Percentiles rank a stretch among this genome's conserved stretches.
These are phyloP conservation scores for Cecidostiba fungosa DNA, from an alignment of 2,888 invertebrate genomes.

Conservation along the genomic window DNA sequence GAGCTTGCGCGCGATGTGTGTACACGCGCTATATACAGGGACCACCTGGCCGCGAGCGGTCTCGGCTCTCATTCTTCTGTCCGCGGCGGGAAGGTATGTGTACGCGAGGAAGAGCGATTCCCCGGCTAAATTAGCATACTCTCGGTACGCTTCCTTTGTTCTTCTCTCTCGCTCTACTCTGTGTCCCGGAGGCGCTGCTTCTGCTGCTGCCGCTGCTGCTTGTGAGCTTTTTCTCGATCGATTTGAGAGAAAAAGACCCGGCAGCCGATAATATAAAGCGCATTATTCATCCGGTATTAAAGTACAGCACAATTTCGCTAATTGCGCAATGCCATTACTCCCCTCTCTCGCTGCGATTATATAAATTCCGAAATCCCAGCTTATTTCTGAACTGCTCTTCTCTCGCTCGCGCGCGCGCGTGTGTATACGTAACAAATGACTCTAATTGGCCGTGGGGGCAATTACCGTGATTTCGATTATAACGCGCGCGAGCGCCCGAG, in stretches of 20 bases:
- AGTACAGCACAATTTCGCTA: slow-evolving; percentile 27
- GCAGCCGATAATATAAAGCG: too few relatives aligned
- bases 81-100: slow-evolving; percentile 48
- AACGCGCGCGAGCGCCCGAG: slow-evolving; percentile 36
- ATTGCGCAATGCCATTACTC: slow-evolving; percentile 25
- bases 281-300: not conserved
- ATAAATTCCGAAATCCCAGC: slow-evolving; percentile 43
- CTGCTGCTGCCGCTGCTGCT: too few relatives aligned
- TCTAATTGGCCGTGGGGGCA: slow-evolving; percentile 57
- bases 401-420: not conserved
- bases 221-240: too few relatives aligned
- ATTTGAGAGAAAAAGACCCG: too few relatives aligned
- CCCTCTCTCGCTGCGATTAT: slow-evolving; percentile 22
- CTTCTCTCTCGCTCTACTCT: not conserved
- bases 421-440: slow-evolving; percentile 47
- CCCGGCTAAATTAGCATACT: slow-evolving; percentile 71
- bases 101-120: slow-evolving; percentile 66
- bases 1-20: slow-evolving; percentile 48
- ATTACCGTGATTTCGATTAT: slow-evolving; percentile 62
- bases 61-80: slow-evolving; percentile 74
- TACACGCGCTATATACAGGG: slow-evolving; percentile 56
- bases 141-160: slow-evolving; percentile 37
- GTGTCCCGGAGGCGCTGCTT: not conserved
- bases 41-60: slow-evolving; percentile 73
- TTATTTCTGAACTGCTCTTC: slow-evolving; percentile 23